Evolutionary conservation across 2,797 vertebrate species (phyloP).

Genomic region (Acanthornis magna): DNA sequence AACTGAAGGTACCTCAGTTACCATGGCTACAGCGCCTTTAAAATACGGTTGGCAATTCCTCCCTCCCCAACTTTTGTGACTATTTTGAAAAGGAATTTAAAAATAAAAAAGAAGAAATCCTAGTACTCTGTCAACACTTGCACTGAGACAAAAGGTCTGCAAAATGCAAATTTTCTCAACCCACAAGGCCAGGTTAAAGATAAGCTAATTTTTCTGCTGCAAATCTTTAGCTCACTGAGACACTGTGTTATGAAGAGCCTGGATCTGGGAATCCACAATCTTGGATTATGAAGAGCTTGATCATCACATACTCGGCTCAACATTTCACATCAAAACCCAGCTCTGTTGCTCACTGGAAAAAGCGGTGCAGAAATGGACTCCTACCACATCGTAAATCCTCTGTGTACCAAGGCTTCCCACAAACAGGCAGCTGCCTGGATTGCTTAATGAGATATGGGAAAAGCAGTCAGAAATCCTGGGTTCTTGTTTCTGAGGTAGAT

Average conservation of each 20-base stretch:
- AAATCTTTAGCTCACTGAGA: background rate
- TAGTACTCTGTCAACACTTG: background rate
- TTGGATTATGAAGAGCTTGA: background rate
- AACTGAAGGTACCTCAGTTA: constrained; percentile 73
- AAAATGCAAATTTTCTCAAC: constrained; percentile 6
- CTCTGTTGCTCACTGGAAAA: background rate
- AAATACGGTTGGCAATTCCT: constrained; percentile 65
- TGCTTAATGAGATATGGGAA: background rate
- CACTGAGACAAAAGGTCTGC: background rate
- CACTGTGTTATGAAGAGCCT: background rate
- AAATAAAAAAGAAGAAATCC: background rate
- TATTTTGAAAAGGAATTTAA: constrained; percentile 4
- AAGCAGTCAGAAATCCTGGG: background rate
- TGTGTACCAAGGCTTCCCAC: background rate
- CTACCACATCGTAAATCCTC: background rate
- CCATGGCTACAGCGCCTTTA: constrained; percentile 71
- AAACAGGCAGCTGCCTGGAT: background rate
- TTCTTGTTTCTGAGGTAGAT: background rate
- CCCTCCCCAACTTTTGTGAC: constrained; percentile 52
- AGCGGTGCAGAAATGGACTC: background rate
- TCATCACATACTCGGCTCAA: background rate
- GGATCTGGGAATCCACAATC: background rate
- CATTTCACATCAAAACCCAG: background rate
- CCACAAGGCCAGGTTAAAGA: background rate
- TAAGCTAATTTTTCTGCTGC: background rate